These are phyloP conservation scores for Ceyx margarethae DNA, from an alignment of 2,113 vertebrate genomes.

Conservation along the genomic window DNA sequence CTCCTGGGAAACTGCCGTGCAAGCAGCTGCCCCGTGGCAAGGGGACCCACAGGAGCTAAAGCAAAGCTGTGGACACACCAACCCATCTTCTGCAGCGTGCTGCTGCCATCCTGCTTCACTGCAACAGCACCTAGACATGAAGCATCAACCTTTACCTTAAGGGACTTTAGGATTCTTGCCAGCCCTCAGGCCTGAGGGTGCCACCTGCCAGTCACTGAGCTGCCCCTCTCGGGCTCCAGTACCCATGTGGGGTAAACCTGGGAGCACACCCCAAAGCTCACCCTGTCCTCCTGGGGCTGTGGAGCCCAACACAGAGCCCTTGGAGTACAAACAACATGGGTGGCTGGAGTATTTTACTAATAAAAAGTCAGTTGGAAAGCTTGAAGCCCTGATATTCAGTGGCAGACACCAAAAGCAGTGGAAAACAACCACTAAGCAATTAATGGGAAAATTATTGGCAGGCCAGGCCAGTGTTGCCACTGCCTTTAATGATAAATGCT, in stretches of 20 bases:
- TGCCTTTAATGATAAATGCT: conserved; percentile 55
- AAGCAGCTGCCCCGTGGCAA: background rate
- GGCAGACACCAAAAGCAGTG: background rate
- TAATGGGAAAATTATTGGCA: conserved; percentile 56
- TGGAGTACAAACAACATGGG: background rate
- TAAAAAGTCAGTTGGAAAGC: background rate
- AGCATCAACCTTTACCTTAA: too few species aligned
- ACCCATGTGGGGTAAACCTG: background rate
- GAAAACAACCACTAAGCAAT: conserved; percentile 27
- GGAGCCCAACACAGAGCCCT: background rate
- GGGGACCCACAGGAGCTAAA: background rate
- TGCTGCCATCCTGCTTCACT: background rate
- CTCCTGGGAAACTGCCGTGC: background rate
- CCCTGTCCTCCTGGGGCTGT: background rate
- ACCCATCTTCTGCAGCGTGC: background rate
- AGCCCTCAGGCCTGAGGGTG: too few species aligned
- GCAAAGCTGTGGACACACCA: background rate
- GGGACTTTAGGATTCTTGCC: too few species aligned
- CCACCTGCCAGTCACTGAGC: background rate
- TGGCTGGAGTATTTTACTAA: background rate
- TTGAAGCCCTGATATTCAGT: background rate
- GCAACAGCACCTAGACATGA: fast-evolving
- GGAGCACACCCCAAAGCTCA: background rate
- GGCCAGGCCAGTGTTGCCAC: background rate
- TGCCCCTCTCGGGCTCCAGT: fast-evolving